phyloP scores from a whole-genome alignment of 2,113 vertebrate genomes.

The Salvelinus namaycush region DNA sequence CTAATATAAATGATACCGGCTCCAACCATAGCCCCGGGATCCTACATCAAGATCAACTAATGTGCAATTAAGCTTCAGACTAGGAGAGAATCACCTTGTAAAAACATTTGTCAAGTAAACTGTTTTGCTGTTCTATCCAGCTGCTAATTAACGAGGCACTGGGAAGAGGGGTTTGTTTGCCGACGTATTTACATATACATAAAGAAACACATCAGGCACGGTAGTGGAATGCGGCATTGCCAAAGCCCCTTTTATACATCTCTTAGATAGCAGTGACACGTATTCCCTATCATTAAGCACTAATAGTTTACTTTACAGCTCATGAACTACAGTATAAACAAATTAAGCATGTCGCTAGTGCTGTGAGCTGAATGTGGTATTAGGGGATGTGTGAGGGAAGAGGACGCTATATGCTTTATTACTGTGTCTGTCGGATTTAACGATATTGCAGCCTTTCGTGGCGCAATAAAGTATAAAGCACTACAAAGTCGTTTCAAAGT shows the following conservation, averaged over 20 bases:
- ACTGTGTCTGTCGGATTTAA: conserved; percentile 71
- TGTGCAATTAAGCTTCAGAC: conserved; percentile 78
- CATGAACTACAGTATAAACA: conserved; percentile 78
- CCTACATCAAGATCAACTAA: conserved; percentile 75
- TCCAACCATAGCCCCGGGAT: conserved; percentile 69
- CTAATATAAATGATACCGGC: conserved; percentile 67
- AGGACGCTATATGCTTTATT: conserved; percentile 53
- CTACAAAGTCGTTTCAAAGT: conserved; percentile 74
- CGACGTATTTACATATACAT: conserved; percentile 75
- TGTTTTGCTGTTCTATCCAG: conserved; percentile 64
- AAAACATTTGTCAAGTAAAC: conserved; percentile 80
- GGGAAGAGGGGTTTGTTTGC: conserved; percentile 63
- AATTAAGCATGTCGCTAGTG: conserved; percentile 71
- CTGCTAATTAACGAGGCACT: conserved; percentile 75
- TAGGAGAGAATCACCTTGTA: conserved; percentile 79
- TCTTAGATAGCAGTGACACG: conserved; percentile 76
- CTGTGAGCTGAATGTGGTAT: conserved; percentile 51
- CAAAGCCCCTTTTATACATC: conserved; percentile 71
- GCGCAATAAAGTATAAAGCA: conserved; percentile 65
- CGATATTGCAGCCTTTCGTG: conserved; percentile 61
- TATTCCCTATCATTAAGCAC: conserved; percentile 78
- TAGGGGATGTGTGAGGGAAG: conserved; percentile 16
- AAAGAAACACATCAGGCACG: conserved; percentile 70
- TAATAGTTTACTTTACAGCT: conserved; percentile 82
- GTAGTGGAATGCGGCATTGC: conserved; percentile 59